Base-by-base conservation (phyloP, 2,888 invertebrate species). In the Hyles lineata region DNA sequence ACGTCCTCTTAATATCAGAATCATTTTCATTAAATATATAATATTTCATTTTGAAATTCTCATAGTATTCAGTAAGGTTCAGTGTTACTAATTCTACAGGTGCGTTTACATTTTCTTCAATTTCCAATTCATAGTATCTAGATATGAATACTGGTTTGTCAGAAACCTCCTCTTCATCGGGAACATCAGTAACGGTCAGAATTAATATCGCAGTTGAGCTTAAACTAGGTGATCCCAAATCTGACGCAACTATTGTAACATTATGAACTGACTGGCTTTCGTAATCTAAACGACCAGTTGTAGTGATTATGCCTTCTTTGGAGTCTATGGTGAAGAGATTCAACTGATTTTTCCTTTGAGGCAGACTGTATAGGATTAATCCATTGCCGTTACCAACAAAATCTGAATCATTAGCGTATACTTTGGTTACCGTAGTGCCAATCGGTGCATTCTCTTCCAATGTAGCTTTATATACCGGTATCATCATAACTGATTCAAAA, bases 301-400 rank as follows among this genome's bases (percentile, higher is more conserved):
- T 98, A 9, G 97, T 97, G 0, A 98, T 96, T 1, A 97, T 95
- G 15, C 98, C 98, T 83, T 98, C 98, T 82, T 98, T 97, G 0
- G 97, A 98, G 86, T 98, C 98, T 71, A 98, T 97, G 25, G 96
- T 95, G 85, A 98, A 98, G 62, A 97, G 88, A 82, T 95, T 95
- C 0, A 96, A 90, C 59, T 95, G 95, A 82, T 96, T 95, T 76
- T 96, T 96, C 76, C 95, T 95, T 75, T 97, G 96, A 0, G 96
- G 96, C 63, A 98, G 93, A 79, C 97, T 97, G 79, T 97, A 98
- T 0, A 98, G 90, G 3, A 98, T 96, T 62, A 98, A 90, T 0
- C 98, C 98, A 83, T 98, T 98, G n/a, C 98, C 98, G 83, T 98
- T 98, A 1, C 97, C 97, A 62, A 96, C 91, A 79, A 97, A 97